Conservation (phyloP, 2,888 invertebrate genomes). For the Chromoteleia sp. region DNA sequence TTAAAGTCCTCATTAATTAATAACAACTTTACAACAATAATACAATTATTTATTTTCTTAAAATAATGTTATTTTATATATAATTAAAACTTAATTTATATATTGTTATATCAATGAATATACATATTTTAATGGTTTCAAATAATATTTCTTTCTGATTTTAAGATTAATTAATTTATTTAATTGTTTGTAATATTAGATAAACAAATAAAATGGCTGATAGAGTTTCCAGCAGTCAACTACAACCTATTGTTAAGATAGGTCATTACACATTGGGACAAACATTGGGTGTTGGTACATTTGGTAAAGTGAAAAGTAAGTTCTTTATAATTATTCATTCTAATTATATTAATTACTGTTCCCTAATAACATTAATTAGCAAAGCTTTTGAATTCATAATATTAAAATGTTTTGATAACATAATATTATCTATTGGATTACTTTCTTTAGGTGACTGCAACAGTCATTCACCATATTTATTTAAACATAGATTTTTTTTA, state of each 20-base stretch:
- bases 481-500: too few species aligned
- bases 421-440: too few species aligned
- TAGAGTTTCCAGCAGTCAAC: slow-evolving; percentile 78
- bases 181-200: slow-evolving; percentile 43
- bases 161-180: not conserved
- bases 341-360: too few species aligned
- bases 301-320: slow-evolving; percentile 98
- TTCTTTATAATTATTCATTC: slow-evolving; percentile 26
- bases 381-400: too few species aligned
- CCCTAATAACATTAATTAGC: too few species aligned
- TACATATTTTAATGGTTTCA: too few species aligned
- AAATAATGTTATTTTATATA: slow-evolving; percentile 8
- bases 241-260: slow-evolving; percentile 95
- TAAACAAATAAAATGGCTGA: slow-evolving; percentile 77
- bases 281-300: slow-evolving; percentile 98
- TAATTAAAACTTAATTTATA: slow-evolving; percentile 16
- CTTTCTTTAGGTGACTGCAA: too few species aligned
- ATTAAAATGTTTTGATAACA: too few species aligned
- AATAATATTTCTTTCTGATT: not conserved
- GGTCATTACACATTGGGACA: slow-evolving; percentile 98
- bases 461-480: too few species aligned
- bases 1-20: slow-evolving; percentile 67
- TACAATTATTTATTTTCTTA: too few species aligned
- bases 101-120: not conserved
- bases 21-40: slow-evolving; percentile 9